These are phyloP conservation scores for Clupea harengus DNA, from an alignment of 2,113 vertebrate species.

Conservation along the genomic window DNA sequence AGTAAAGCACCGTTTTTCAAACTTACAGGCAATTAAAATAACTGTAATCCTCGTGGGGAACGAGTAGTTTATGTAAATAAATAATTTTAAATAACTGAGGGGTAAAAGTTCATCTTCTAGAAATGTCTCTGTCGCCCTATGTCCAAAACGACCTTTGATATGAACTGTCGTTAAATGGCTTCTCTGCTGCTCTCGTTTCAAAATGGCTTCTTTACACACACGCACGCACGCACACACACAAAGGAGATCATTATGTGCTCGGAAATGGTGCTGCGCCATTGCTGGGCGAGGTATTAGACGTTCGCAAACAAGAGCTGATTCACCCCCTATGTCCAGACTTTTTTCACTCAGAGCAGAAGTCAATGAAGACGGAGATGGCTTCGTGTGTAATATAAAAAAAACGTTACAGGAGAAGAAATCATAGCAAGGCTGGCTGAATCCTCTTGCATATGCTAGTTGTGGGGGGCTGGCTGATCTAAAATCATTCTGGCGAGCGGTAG, in stretches of 20 bases:
- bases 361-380: slow-evolving; percentile 27
- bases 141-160: slow-evolving; percentile 57
- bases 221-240: slow-evolving; percentile 46
- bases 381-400: slow-evolving; percentile 33
- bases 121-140: slow-evolving; percentile 55
- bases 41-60: slow-evolving; percentile 57
- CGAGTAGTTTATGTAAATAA: slow-evolving; percentile 48
- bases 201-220: slow-evolving; percentile 74
- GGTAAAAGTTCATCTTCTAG: slow-evolving; percentile 54
- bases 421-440: slow-evolving; percentile 33
- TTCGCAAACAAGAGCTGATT: slow-evolving; percentile 26
- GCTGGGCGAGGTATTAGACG: slow-evolving; percentile 66
- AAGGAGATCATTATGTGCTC: slow-evolving; percentile 63
- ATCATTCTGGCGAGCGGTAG: slow-evolving; percentile 45
- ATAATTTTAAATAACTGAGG: slow-evolving; percentile 44
- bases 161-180: slow-evolving; percentile 60
- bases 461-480: slow-evolving; percentile 29
- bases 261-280: slow-evolving; percentile 70
- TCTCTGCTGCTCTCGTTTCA: slow-evolving; percentile 70
- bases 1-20: slow-evolving; percentile 28
- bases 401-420: slow-evolving; percentile 26
- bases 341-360: slow-evolving; percentile 32
- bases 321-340: slow-evolving; percentile 26
- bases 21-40: slow-evolving; percentile 71
- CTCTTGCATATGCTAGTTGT: slow-evolving; percentile 32